phyloP scores from a whole-genome alignment of 2,888 invertebrate species.

The Ophion slaviceki region DNA sequence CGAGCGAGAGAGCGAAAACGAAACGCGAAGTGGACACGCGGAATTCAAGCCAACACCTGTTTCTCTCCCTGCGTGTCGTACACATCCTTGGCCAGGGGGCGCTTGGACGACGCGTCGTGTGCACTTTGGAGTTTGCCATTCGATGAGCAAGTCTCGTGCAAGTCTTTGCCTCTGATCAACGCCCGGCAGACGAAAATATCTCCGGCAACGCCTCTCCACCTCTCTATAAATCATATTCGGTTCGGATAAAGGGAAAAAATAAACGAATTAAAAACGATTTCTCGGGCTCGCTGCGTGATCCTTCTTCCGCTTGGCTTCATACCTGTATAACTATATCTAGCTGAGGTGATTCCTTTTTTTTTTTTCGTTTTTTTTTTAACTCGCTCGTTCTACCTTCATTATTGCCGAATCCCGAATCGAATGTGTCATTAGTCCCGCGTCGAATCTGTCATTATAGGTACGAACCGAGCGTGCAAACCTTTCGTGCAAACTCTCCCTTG shows the following conservation, averaged over 20 bases:
- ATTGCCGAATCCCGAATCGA: constrained; percentile 60
- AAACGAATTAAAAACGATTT: constrained; percentile 7
- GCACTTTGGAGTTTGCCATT: constrained; percentile 40
- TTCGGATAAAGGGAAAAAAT: constrained; percentile 29
- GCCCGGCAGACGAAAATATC: constrained; percentile 43
- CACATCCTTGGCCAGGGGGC: constrained; percentile 33
- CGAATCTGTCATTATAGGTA: constrained; percentile 62
- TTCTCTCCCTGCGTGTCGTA: constrained; percentile 57
- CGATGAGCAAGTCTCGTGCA: constrained; percentile 35
- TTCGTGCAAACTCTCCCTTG: constrained; percentile 44
- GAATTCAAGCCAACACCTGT: constrained; percentile 59
- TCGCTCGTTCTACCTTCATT: constrained; percentile 44
- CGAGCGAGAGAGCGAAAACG: constrained; percentile 32
- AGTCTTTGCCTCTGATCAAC: constrained; percentile 36
- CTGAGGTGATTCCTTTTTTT: neutral
- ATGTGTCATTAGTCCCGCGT: constrained; percentile 65
- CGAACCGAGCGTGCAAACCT: constrained; percentile 42
- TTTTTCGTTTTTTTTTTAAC: constrained; percentile 37
- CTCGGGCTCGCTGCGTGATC: constrained; percentile 49
- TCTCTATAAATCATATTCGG: constrained; percentile 63
- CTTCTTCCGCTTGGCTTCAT: constrained; percentile 18
- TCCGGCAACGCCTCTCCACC: constrained; percentile 52
- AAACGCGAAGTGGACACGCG: constrained; percentile 44
- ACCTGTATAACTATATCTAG: neutral
- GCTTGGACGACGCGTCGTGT: neutral